Percentiles rank a stretch among this genome's conserved stretches.
Conservation (phyloP, 2,888 invertebrate genomes). For the Griposia aprilina region DNA sequence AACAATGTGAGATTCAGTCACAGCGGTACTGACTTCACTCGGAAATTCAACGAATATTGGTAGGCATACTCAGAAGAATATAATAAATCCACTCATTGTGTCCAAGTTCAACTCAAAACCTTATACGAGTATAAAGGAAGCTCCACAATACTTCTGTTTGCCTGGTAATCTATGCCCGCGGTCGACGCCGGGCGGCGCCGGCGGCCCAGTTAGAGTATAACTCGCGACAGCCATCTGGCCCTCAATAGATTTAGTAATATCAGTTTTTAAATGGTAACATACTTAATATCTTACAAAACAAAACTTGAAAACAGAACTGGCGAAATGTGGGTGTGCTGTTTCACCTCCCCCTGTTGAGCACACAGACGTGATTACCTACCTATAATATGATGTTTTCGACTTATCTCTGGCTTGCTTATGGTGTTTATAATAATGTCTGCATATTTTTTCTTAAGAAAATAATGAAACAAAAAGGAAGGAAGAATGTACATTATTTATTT, state of each 20-base stretch:
- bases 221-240: slow-evolving; percentile 1
- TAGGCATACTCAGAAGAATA: not conserved
- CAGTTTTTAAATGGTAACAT: not conserved
- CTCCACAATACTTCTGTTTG: slow-evolving; percentile 30
- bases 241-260: not conserved
- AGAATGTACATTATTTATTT: slow-evolving; percentile 27
- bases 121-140: not conserved
- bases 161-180: slow-evolving; percentile 33
- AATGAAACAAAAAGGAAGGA: not conserved
- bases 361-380: not conserved
- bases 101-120: slow-evolving; percentile 38
- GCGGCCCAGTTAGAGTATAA: slow-evolving; percentile 2
- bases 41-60: too few species aligned
- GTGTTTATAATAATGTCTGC: not conserved
- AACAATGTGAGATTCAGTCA: too few species aligned
- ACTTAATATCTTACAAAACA: not conserved
- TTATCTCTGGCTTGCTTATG: not conserved
- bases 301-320: too few species aligned
- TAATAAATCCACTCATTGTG: not conserved
- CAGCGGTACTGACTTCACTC: too few species aligned
- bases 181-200: not conserved
- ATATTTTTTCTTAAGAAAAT: not conserved
- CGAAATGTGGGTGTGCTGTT: not conserved
- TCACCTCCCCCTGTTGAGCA: not conserved
- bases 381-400: not conserved